Evolutionary conservation across 1,140 invertebrate genomes (phyloP), one percentile per base, ranked within the genome.

Genomic region (Drosophila ironensis): DNA sequence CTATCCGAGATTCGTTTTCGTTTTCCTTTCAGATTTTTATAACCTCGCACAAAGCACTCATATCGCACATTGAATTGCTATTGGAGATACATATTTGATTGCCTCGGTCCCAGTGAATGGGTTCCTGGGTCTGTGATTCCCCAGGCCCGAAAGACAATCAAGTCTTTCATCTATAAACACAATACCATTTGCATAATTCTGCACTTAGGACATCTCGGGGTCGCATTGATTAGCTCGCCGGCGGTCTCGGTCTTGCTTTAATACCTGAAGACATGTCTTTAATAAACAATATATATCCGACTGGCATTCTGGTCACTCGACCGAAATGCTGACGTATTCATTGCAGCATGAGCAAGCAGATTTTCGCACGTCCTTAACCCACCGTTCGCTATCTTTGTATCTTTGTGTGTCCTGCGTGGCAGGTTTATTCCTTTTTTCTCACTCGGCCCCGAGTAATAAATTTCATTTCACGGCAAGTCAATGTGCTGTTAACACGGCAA

Each of bases 141-240:
- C n/a, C 17, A 24, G 48, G 41, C 30, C 16, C 1, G 14, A 42
- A 53, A 64, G 57, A 54, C 77, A 82, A 82, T 82, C 73, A 84
- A 66, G 61, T 56, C 71, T 77, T 84, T 82, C 67, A 82, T 84
- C 73, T 82, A 82, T 82, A 84, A 78, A 66, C 53, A 69, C 53
- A 69, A 70, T 70, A 45, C 27, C 42, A 84, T 84, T 80, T 86
- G 50, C 80, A 86, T 84, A 86, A 86, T 72, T 86, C 52, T 67
- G 50, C 68, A 78, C 38, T 74, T 72, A 50, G 22, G 46, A 25
- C 9, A 14, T 12, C 30, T 33, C 14, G 4, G 47, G 46, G 27
- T 45, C 38, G 38, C 64, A 74, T 80, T 77, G 75, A 80, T 80
- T 75, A 67, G 59, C 52, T 22, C 24, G 16, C 9, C 30, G 47